Evolutionary conservation across 2,888 invertebrate genomes (phyloP), one percentile per base, ranked within the genome.

Genomic region (Shargacucullia verbasci): DNA sequence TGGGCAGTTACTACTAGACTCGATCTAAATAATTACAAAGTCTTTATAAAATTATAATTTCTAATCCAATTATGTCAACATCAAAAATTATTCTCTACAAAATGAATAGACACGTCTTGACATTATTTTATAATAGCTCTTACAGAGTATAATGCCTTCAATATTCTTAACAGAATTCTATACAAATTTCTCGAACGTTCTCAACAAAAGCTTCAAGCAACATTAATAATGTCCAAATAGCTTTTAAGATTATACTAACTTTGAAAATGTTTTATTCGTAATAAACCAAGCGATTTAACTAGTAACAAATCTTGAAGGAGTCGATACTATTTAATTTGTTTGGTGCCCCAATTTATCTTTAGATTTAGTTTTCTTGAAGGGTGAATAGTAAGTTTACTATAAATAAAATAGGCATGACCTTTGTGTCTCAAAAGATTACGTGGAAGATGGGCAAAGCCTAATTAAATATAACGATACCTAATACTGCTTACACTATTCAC

Each of bases 241-340:
- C 73, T 60, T 58, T 52, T 39, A 46, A 69, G 55, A 73, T 76
- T 45, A 73, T 46, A 14, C 15, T 39, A 58, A 60, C 41, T 69
- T 59, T 35, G 41, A 20, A 68, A 63, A 72, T 60, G 38, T 41
- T 64, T 45, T 49, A 59, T 49, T 48, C 31, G 15, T 68, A 52
- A 58, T 76, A 68, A 52, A 73, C 57, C 14, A 38, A 76, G 50
- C 56, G 44, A 72, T 76, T 69, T 41, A 59, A 59, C 38, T 57
- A 62, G 15, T 27, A 37, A 53, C 50, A 54, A 76, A 62, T 72
- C 63, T 62, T 53, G 10, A 10, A 20, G 10, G 14, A 52, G 52
- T n/a, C 39, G 11, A 7, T 38, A 46, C 37, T 66, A 49, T 72
- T 66, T 59, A 67, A 67, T 52, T 56, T 76, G 52, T 39, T 44